Percentiles rank a stretch among this genome's conserved stretches.
phyloP scores from a whole-genome alignment of 2,797 vertebrate species.

The Eospalax fontanierii region DNA sequence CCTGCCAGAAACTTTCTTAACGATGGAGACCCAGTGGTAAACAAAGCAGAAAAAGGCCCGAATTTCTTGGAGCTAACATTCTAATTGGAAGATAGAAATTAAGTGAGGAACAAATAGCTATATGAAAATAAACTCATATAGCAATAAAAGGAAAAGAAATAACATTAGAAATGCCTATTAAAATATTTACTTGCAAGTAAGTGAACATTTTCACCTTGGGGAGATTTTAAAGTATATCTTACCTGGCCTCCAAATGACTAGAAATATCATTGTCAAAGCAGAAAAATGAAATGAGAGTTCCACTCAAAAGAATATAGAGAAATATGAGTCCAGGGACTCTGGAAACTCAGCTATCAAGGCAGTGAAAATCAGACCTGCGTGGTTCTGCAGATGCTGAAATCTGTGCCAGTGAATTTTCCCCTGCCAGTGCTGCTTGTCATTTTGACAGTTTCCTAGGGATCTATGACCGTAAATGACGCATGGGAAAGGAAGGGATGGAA shows the following conservation, averaged over 20 bases:
- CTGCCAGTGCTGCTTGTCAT: neutral
- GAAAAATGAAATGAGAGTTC: neutral
- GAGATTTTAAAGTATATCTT: neutral
- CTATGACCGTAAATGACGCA: slow-evolving; percentile 15
- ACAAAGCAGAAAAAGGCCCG: neutral
- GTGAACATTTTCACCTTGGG: neutral
- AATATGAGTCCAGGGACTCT: neutral
- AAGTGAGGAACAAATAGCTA: neutral
- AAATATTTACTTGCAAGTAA: slow-evolving; percentile 13
- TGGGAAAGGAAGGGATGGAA: slow-evolving; percentile 13
- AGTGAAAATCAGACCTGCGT: neutral
- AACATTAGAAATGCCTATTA: slow-evolving; percentile 6
- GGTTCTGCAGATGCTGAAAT: neutral
- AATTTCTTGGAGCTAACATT: neutral
- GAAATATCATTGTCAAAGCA: neutral
- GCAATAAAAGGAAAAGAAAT: neutral
- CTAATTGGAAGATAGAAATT: neutral
- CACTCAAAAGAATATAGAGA: neutral
- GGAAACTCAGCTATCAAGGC: rapidly evolving
- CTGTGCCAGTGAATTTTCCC: neutral
- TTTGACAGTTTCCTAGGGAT: slow-evolving; percentile 55
- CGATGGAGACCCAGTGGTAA: neutral
- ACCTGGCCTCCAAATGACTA: neutral
- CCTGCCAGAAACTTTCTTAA: neutral
- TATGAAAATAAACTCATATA: neutral